Evolutionary conservation across 2,797 vertebrate genomes (phyloP).

Genomic region (Ptychadena robeensis): DNA sequence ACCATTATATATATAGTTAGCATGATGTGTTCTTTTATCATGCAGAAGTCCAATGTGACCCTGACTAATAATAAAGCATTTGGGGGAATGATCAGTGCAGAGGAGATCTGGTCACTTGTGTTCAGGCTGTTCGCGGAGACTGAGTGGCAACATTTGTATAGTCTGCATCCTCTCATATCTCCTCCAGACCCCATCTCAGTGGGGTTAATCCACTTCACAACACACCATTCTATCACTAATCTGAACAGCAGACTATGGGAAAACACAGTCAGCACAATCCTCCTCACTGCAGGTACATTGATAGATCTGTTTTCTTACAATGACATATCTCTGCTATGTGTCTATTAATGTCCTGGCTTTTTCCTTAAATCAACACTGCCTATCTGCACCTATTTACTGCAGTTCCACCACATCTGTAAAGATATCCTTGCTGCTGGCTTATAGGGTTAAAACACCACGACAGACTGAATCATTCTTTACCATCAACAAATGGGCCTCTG

Average conservation of each 20-base stretch:
- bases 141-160: constrained; percentile 48
- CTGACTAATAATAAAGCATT: not conserved
- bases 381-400: constrained; percentile 38
- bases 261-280: constrained; percentile 27
- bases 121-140: constrained; percentile 37
- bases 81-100: not conserved
- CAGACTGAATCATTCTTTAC: not conserved
- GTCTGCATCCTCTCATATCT: constrained; percentile 44
- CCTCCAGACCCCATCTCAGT: constrained; percentile 62
- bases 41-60: not conserved
- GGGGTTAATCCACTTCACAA: constrained; percentile 71
- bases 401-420: constrained; percentile 14
- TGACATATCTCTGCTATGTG: constrained; percentile 56
- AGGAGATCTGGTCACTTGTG: constrained; percentile 10
- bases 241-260: constrained; percentile 46
- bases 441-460: not conserved
- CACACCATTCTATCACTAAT: constrained; percentile 71
- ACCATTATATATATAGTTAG: not conserved
- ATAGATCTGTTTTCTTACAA: constrained; percentile 53
- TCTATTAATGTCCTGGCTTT: constrained; percentile 51
- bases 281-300: constrained; percentile 50
- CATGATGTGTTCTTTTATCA: too few species aligned
- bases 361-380: constrained; percentile 49
- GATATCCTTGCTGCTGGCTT: not conserved
- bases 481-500: too few species aligned